A percentile compares a stretch with the other conserved stretches of the same genome.
These are phyloP conservation scores for Noctua janthina DNA, from an alignment of 2,888 invertebrate genomes.

Conservation along the genomic window DNA sequence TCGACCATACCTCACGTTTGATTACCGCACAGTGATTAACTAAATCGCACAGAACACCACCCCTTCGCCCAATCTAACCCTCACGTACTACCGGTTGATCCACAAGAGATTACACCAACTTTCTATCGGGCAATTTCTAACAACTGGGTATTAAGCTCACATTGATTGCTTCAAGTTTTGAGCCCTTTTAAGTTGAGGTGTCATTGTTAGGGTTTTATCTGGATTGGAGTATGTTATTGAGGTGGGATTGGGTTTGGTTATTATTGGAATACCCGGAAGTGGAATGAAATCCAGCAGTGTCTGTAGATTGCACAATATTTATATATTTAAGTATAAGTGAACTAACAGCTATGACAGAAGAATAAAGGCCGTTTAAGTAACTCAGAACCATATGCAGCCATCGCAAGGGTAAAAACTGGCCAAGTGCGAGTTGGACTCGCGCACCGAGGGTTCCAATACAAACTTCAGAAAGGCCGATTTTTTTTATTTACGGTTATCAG, in stretches of 20 bases:
- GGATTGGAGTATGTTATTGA: slow-evolving; percentile 55
- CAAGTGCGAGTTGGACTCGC: too few species aligned
- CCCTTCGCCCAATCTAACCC: slow-evolving; percentile 74
- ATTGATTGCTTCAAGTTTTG: slow-evolving; percentile 73
- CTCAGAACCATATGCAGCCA: too few species aligned
- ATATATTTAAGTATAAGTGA: neutral
- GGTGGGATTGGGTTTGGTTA: slow-evolving; percentile 6
- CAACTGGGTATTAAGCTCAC: slow-evolving; percentile 71
- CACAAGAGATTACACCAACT: slow-evolving; percentile 75
- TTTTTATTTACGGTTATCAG: too few species aligned
- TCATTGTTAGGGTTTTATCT: slow-evolving; percentile 69
- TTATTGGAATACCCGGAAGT: slow-evolving; percentile 4
- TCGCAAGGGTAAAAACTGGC: too few species aligned
- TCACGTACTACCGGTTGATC: slow-evolving; percentile 75
- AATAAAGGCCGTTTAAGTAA: neutral
- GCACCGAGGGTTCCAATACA: too few species aligned
- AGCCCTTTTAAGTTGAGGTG: slow-evolving; percentile 72
- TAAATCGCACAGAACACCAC: slow-evolving; percentile 75
- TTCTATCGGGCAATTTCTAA: slow-evolving; percentile 75
- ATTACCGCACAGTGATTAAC: slow-evolving; percentile 79
- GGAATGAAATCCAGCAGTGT: neutral
- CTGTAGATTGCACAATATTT: neutral
- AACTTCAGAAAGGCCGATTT: too few species aligned
- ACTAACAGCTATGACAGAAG: neutral
- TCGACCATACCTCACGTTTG: slow-evolving; percentile 69